A percentile compares a stretch with the other conserved stretches of the same genome.
Conservation (phyloP, 2,113 vertebrate species). For the Stictonetta naevosa region DNA sequence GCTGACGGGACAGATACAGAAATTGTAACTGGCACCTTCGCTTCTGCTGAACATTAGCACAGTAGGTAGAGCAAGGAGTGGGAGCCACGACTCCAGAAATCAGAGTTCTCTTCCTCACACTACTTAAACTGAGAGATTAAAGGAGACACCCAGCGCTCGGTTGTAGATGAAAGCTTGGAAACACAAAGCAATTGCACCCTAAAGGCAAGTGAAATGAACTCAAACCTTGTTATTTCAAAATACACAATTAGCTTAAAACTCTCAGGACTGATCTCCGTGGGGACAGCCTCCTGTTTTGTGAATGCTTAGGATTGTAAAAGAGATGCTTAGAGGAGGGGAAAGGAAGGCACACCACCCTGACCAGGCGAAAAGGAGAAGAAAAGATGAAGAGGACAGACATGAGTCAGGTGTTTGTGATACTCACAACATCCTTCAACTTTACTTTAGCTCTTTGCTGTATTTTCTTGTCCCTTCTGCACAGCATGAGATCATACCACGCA, state of each 20-base stretch:
- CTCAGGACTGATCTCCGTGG: neutral
- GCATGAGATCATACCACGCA: neutral
- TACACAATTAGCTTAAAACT: neutral
- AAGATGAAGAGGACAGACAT: neutral
- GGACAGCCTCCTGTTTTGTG: neutral
- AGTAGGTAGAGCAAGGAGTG: neutral
- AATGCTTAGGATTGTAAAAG: neutral
- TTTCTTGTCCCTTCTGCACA: neutral
- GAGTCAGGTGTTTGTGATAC: neutral
- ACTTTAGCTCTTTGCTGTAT: neutral
- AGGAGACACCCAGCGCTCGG: neutral
- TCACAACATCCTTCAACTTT: neutral
- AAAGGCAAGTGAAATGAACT: constrained; percentile 30
- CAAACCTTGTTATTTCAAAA: constrained; percentile 33
- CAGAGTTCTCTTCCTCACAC: neutral
- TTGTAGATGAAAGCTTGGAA: constrained; percentile 15
- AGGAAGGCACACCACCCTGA: neutral
- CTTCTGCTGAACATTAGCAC: constrained; percentile 13
- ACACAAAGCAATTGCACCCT: neutral
- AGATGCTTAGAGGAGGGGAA: neutral
- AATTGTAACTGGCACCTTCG: constrained; percentile 23
- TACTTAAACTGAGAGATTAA: neutral
- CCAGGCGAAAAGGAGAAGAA: neutral
- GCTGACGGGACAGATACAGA: neutral
- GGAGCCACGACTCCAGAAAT: neutral